These are phyloP conservation scores for Apodemus agrarius DNA, from an alignment of 2,797 vertebrate genomes.

Conservation along the genomic window DNA sequence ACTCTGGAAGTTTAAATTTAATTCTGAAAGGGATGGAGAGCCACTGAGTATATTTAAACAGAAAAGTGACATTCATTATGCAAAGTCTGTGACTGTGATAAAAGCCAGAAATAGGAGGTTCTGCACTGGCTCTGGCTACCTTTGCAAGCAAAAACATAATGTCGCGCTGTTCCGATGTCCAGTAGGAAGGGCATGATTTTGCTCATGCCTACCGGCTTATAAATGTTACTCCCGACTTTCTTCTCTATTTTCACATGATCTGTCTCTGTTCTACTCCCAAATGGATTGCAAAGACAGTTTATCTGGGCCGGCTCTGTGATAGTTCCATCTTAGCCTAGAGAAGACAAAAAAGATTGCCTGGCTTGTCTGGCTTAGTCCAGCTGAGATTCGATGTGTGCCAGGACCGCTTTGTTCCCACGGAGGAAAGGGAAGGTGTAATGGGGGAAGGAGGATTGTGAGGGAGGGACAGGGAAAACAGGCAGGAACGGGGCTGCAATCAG, in stretches of 20 bases:
- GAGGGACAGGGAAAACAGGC: not conserved
- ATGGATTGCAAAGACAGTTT: not conserved
- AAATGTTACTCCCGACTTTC: not conserved
- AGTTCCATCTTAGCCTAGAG: not conserved
- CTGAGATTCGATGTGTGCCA: not conserved
- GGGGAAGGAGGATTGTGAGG: not conserved
- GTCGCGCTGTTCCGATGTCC: not conserved
- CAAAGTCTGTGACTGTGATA: not conserved
- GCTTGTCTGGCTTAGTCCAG: not conserved
- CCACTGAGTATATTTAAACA: not conserved
- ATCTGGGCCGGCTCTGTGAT: not conserved
- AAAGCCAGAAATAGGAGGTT: not conserved
- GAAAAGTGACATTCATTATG: not conserved
- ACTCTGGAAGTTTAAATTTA: not conserved
- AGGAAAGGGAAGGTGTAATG: not conserved
- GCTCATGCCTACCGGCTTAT: not conserved
- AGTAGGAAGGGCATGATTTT: not conserved
- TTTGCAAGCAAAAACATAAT: not conserved
- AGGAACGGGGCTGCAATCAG: not conserved
- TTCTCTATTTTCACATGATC: not conserved
- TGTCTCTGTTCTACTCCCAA: not conserved
- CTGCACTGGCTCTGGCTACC: not conserved
- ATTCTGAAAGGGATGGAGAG: slow-evolving; percentile 1
- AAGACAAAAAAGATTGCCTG: not conserved
- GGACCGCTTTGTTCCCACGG: not conserved